Base-by-base conservation (phyloP, 1,140 invertebrate species). In the Cryptotermes secundus region DNA sequence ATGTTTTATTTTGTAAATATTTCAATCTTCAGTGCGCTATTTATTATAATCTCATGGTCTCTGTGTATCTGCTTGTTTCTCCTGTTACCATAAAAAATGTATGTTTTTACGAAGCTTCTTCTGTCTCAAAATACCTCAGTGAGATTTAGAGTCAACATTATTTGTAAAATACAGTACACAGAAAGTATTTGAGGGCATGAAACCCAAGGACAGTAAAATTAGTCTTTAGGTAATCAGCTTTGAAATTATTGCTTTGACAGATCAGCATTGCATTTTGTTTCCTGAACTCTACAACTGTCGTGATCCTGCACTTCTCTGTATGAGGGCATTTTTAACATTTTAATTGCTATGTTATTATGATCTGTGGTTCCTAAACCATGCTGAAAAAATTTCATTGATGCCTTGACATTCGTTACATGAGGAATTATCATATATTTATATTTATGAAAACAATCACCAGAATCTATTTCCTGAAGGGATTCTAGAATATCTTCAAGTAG, bases 1-100 rank as follows among this genome's bases (percentile, higher is more conserved):
- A 24, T 87, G 45, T 84, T 86, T 85, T 87, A 87, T 85, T 87
- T 87, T 87, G 86, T 87, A 87, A 83, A 87, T 87, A 86, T 88
- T 84, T 87, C 87, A 34, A 83, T 88, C 31, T 80, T 87, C 59
- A 87, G 87, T 86, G 83, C 86, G 65, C 85, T 88, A 83, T 86
- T 87, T 84, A 86, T 88, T 81, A 86, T 88, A 81, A 84, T 87
- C 53, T 86, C 87, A 83, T 88, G 87, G 87, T 87, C 87, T 49
- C 34, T 87, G 79, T 86, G 86, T 84, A 84, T 87, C 42, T 86
- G 86, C 84, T 82, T 86, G 80, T 87, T 86, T 84, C 83, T 87
- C 42, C 85, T 87, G 38, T 81, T 87, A 49, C 86, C 86, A 65
- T 87, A 45, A 84, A 53, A 45, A 49, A n/a, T 49, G 45, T 49